Base-by-base conservation (phyloP, 2,113 vertebrate genomes). In the Petromus typicus region DNA sequence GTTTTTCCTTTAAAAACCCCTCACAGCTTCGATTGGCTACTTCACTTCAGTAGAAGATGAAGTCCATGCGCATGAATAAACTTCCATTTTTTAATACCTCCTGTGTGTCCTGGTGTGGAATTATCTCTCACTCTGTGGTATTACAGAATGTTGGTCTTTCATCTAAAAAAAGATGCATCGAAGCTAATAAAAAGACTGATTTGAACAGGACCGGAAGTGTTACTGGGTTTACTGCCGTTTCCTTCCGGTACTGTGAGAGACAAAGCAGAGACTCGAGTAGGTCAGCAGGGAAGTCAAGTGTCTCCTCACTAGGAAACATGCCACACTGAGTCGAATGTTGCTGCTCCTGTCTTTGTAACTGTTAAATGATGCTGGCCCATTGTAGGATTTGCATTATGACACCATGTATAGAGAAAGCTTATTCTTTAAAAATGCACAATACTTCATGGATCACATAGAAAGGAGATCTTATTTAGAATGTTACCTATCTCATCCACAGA, bases 101-200 rank as follows among this genome's bases (percentile, higher is more conserved):
- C n/a, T n/a, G n/a, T n/a, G n/a, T n/a, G n/a, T n/a, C n/a, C n/a
- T n/a, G n/a, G n/a, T n/a, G n/a, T n/a, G n/a, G n/a, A n/a, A n/a
- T n/a, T n/a, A n/a, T n/a, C n/a, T n/a, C n/a, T n/a, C n/a, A n/a
- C n/a, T n/a, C n/a, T n/a, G n/a, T n/a, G n/a, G n/a, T n/a, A n/a
- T n/a, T n/a, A n/a, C n/a, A n/a, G n/a, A 94, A 85, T 59, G 40
- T 30, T 75, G 40, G 67, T 51, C n/a, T 91, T 89, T 81, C 20
- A 85, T 73, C 43, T 66, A 56, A n/a, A 81, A 91, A 67, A 63
- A 91, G 57, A 43, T 61, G 61, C 20, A 27, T 57, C 11, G 59
- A 93, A 54, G 51, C 48, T 83, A 56, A 25, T 66, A 71, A 66
- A 73, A 71, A 91, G 85, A 93, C 66, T 27, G 0, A 69, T 56